Base-by-base conservation (phyloP, 2,113 vertebrate genomes). In the Lophochroa leadbeateri region DNA sequence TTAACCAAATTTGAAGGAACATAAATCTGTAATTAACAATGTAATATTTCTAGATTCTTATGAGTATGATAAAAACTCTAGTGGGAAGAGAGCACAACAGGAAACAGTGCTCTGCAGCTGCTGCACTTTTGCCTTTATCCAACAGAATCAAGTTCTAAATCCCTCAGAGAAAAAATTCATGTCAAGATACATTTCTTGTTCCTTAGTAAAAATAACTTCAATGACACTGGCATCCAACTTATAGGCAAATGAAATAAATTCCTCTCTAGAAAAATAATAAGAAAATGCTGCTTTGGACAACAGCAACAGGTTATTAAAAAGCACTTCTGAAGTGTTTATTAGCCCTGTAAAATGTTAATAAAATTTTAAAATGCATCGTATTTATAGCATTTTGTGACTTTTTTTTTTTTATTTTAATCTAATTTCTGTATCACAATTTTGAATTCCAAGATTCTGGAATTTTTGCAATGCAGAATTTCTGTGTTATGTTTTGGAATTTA, bases 61-160 rank as follows among this genome's bases (percentile, higher is more conserved):
- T 1, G 6, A 50, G 20, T 10, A 14, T 2, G 10, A 61, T 23
- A 46, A 82, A 75, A 82, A 64, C 14, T 29, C 13, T 2, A 19
- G 3, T 1, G 4, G n/a, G 61, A 78, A 4, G 13, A 44, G 84
- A 75, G 44, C 0, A 0, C 10, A 65, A 49, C 21, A 46, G n/a
- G 33, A 28, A 93, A 28, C 17, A 18, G 41, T 10, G 57, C 16
- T 81, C 63, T 90, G 49, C 33, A 65, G 44, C 29, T 64, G 37
- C 44, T 86, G 43, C 37, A 12, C 37, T 61, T 29, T 58, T 46
- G 44, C 11, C 35, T 91, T 74, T 27, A 33, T 60, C 28, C 39
- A 50, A 39, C 16, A 49, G 3, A 63, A 44, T 6, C 9, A 31
- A 76, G 28, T n/a, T 71, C 29, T 23, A 61, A 61, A 43, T 9